phyloP scores from a whole-genome alignment of 2,797 vertebrate species.

The Morus bassanus region DNA sequence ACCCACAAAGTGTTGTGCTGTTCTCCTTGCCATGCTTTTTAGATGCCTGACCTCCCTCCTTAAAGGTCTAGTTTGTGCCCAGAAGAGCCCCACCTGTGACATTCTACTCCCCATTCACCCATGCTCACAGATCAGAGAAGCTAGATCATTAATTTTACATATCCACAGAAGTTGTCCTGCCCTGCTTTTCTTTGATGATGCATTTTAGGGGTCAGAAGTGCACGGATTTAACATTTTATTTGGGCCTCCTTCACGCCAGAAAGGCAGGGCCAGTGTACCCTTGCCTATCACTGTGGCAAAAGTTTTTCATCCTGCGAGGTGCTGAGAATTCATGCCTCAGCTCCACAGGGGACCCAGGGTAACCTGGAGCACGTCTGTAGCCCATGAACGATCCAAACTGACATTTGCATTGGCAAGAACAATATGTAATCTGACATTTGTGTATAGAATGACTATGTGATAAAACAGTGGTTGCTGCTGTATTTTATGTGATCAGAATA shows the following conservation, averaged over 20 bases:
- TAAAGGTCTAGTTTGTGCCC: neutral
- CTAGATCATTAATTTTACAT: neutral
- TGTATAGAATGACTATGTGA: neutral
- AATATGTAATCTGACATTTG: constrained; percentile 26
- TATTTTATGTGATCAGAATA: constrained; percentile 1
- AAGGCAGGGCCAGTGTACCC: neutral
- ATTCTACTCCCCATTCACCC: neutral
- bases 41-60: neutral
- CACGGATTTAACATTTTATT: neutral
- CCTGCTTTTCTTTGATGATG: neutral
- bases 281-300: neutral
- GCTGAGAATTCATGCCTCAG: neutral
- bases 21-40: neutral
- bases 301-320: neutral
- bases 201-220: neutral
- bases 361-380: neutral
- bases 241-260: neutral
- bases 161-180: neutral
- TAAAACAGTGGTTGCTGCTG: neutral
- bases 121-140: neutral
- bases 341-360: neutral
- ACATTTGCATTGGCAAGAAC: constrained; percentile 22
- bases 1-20: neutral
- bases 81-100: neutral
- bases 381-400: neutral